These are phyloP conservation scores for Synanthedon andrenaeformis DNA, from an alignment of 2,888 invertebrate genomes.

Conservation along the genomic window DNA sequence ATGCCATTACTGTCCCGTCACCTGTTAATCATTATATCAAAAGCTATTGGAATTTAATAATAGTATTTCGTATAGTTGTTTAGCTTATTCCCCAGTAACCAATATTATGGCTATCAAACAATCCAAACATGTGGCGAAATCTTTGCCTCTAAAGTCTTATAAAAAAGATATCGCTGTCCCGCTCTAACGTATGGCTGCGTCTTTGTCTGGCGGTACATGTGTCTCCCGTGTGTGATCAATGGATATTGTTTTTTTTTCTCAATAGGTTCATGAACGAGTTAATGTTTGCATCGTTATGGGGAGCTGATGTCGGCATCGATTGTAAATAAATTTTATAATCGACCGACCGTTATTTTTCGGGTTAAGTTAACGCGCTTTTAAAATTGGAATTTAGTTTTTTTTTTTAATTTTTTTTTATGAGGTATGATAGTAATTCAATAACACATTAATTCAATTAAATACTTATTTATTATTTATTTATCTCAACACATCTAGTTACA, in stretches of 20 bases:
- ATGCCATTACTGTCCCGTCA: slow-evolving; percentile 7
- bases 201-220: slow-evolving; percentile 39
- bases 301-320: neutral
- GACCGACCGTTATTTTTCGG: too few species aligned
- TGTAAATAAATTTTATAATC: neutral
- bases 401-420: too few species aligned
- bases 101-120: slow-evolving; percentile 31
- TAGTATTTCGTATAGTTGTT: neutral
- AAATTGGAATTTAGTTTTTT: too few species aligned
- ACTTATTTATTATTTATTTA: too few species aligned
- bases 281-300: neutral
- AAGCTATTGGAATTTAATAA: neutral
- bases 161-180: slow-evolving; percentile 21
- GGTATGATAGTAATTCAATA: too few species aligned
- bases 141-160: slow-evolving; percentile 37
- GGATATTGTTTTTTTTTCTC: slow-evolving; percentile 39
- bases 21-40: slow-evolving; percentile 10
- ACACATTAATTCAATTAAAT: too few species aligned
- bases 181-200: slow-evolving; percentile 22
- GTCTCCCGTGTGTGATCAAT: slow-evolving; percentile 49
- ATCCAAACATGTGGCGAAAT: slow-evolving; percentile 48
- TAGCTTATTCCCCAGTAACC: slow-evolving; percentile 14
- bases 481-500: too few species aligned
- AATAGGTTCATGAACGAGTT: slow-evolving; percentile 29
- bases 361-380: too few species aligned